A percentile compares a stretch with the other conserved stretches of the same genome.
Evolutionary conservation across 2,113 vertebrate genomes (phyloP).

Genomic region (Poeciliopsis occidentalis): DNA sequence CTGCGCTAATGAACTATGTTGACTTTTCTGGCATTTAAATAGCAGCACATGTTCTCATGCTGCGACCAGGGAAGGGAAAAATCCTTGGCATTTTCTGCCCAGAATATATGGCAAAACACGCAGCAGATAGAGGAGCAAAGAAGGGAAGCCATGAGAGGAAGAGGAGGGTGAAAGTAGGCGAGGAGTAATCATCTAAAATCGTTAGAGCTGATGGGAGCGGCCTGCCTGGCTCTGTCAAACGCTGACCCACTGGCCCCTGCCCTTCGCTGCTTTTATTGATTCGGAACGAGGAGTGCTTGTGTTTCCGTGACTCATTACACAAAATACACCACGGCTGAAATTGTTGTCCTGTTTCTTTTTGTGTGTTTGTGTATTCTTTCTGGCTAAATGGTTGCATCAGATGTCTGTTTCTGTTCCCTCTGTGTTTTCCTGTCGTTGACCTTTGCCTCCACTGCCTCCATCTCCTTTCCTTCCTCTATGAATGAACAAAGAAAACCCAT

Average conservation of each 20-base stretch:
- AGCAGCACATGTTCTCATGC: slow-evolving; percentile 40
- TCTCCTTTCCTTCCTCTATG: slow-evolving; percentile 3
- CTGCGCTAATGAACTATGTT: slow-evolving; percentile 35
- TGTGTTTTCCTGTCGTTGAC: slow-evolving; percentile 3
- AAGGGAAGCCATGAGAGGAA: slow-evolving; percentile 34
- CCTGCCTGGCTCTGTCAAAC: slow-evolving; percentile 27
- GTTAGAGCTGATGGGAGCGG: slow-evolving; percentile 60
- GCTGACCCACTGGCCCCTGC: slow-evolving; percentile 51
- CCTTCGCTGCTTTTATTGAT: slow-evolving; percentile 39
- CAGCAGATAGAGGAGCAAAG: slow-evolving; percentile 18
- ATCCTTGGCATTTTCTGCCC: slow-evolving; percentile 38
- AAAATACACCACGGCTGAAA: not conserved
- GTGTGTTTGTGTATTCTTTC: not conserved
- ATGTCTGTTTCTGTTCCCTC: slow-evolving; percentile 14
- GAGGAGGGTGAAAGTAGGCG: slow-evolving; percentile 28
- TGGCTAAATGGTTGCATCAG: not conserved
- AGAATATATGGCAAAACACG: slow-evolving; percentile 33
- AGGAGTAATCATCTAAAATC: slow-evolving; percentile 68
- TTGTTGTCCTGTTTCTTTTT: slow-evolving; percentile 7
- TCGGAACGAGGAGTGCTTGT: slow-evolving; percentile 15
- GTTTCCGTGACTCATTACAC: not conserved
- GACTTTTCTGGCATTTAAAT: slow-evolving; percentile 50
- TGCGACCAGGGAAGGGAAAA: slow-evolving; percentile 1
- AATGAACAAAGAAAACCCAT: slow-evolving; percentile 18
- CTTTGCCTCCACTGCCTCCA: slow-evolving; percentile 5